Base-by-base conservation (phyloP, 1,140 invertebrate genomes). In the Chelonus insularis region DNA sequence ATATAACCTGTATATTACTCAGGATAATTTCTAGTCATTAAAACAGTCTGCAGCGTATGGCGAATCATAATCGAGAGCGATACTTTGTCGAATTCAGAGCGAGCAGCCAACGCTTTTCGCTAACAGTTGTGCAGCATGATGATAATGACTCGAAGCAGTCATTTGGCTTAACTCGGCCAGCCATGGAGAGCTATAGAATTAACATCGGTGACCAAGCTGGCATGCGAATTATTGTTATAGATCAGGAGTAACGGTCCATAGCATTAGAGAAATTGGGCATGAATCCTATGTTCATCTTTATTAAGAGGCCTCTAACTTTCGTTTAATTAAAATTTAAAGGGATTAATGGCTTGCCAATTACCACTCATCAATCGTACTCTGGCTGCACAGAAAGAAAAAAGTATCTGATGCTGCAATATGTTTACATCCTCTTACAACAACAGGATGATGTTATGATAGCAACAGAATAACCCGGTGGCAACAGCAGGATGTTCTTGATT, bases 241-340 rank as follows among this genome's bases (percentile, higher is more conserved):
- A 68, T 73, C 60, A 60, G 64, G 66, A 66, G 63, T 68, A 75
- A 75, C 66, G 73, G 65, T 62, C 68, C 34, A 66, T 60, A 65
- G 37, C 56, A 32, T 39, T 20, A 54, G 69, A 59, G 66, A 71
- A 74, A 73, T 73, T 65, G 70, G 64, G 68, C 72, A 63, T 66
- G 68, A 71, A 68, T 70, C 34, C 57, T n/a, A 57, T 57, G 60
- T 70, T 68, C 63, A 63, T 62, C 65, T 63, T 61, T 64, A 62
- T 65, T 47, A 48, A 63, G 41, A 37, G 41, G 39, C 60, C 51
- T 60, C 57, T 51, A 55, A 45, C 56, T 51, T 29, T n/a, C n/a
- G n/a, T n/a, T n/a, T n/a, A n/a, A n/a, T n/a, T n/a, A n/a, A n/a
- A n/a, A n/a, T n/a, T n/a, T n/a, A n/a, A n/a, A n/a, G n/a, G n/a